Percentiles rank a stretch among this genome's conserved stretches.
Conservation (phyloP, 2,888 invertebrate species). For the Rotaria magnacalcarata region DNA sequence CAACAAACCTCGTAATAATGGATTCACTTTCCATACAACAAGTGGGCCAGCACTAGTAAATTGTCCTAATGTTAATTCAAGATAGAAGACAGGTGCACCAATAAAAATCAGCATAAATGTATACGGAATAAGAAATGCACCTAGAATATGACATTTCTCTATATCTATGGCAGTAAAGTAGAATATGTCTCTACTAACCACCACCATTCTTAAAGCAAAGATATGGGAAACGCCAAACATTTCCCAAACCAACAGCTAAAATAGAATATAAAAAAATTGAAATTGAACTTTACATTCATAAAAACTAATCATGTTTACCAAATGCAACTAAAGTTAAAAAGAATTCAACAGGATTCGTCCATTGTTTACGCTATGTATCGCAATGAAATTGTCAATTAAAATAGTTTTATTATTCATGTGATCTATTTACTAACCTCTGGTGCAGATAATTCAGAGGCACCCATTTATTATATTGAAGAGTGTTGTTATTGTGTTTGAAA, state of each 20-base stretch:
- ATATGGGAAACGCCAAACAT: conserved; percentile 86
- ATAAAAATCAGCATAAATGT: conserved; percentile 8
- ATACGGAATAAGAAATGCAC: conserved; percentile 29
- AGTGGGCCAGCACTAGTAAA: conserved; percentile 30
- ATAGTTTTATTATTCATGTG: background rate
- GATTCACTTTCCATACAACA: conserved; percentile 3
- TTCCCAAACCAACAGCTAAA: conserved; percentile 68
- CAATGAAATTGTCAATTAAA: background rate
- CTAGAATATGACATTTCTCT: background rate
- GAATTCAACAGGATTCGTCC: conserved; percentile 19
- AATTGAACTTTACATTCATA: background rate
- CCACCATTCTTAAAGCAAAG: conserved; percentile 59
- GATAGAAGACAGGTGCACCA: conserved; percentile 35
- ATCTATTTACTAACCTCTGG: background rate
- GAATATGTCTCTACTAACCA: conserved; percentile 59
- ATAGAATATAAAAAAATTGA: background rate
- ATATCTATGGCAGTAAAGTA: background rate
- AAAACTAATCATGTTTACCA: background rate
- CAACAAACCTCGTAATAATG: background rate
- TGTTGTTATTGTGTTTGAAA: background rate
- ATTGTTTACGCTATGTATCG: conserved; percentile 13
- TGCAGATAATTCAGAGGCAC: background rate
- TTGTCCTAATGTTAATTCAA: conserved; percentile 32
- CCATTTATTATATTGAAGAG: background rate
- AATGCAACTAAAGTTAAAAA: conserved; percentile 31